Percentiles rank a stretch among this genome's conserved stretches.
Conservation (phyloP, 2,113 vertebrate species). For the Ramphastos sulfuratus region DNA sequence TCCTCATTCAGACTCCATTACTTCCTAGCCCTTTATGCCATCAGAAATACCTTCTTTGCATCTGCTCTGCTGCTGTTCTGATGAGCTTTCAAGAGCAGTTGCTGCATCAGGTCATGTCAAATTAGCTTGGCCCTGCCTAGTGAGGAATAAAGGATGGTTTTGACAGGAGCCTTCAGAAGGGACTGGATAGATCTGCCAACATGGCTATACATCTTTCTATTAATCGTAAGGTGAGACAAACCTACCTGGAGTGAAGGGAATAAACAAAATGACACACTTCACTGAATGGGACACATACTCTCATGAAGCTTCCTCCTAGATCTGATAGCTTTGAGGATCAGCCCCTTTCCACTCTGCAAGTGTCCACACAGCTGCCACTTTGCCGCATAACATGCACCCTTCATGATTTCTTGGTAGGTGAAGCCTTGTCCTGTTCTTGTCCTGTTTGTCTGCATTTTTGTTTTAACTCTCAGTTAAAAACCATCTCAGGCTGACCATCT, state of each 20-base stretch:
- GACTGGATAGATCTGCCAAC: background rate
- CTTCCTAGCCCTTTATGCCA: background rate
- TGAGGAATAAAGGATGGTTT: background rate
- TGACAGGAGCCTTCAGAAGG: background rate
- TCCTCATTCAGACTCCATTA: background rate
- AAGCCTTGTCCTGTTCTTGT: background rate
- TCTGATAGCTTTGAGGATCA: background rate
- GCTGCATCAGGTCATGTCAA: background rate
- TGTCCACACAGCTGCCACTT: background rate
- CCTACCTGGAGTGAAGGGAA: background rate
- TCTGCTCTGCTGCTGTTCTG: background rate
- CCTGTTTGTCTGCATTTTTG: background rate
- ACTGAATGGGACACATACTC: background rate
- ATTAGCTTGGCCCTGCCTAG: background rate
- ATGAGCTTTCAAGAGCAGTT: background rate
- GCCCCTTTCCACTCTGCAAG: background rate
- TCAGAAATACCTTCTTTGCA: background rate
- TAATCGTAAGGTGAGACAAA: background rate
- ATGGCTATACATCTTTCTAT: background rate
- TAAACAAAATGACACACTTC: background rate
- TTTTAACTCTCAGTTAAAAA: background rate
- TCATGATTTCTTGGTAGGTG: background rate
- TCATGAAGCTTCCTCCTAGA: background rate
- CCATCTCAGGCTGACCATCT: background rate
- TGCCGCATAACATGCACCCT: fast-evolving